phyloP scores from a whole-genome alignment of 2,113 vertebrate species.

The Tyto alba region DNA sequence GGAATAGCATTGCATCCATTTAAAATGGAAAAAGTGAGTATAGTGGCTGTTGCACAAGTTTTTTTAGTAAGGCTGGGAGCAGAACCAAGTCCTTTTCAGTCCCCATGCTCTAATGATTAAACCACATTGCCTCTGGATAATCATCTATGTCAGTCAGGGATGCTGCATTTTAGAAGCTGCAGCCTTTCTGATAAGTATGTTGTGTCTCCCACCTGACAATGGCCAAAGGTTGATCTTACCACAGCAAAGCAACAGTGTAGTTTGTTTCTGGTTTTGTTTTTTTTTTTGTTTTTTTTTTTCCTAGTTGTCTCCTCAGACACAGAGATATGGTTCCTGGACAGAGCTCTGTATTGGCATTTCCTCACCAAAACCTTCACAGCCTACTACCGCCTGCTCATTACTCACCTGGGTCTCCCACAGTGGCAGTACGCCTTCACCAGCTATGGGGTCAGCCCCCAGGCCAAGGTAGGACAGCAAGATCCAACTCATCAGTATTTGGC shows the following conservation, averaged over 20 bases:
- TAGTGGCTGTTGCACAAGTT: not conserved
- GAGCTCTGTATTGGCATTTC: constrained; percentile 92
- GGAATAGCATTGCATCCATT: not conserved
- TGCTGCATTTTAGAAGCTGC: not conserved
- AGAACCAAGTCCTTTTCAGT: not conserved
- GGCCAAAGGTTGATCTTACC: not conserved
- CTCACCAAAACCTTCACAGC: constrained; percentile 89
- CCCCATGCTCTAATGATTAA: not conserved
- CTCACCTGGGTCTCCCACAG: constrained; percentile 91
- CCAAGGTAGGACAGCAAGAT: constrained; percentile 78
- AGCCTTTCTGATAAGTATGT: not conserved
- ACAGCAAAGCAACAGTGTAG: not conserved
- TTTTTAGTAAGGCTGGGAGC: not conserved
- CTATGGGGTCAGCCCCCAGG: constrained; percentile 90
- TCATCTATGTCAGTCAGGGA: not conserved
- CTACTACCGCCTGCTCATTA: constrained; percentile 93
- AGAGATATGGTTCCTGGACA: constrained; percentile 95
- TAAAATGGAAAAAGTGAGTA: not conserved
- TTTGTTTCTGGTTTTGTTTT: not conserved
- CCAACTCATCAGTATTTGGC: not conserved
- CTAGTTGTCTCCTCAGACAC: constrained; percentile 80
- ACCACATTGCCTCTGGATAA: not conserved
- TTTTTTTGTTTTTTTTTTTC: no score
- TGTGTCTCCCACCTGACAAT: not conserved
- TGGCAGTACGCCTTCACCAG: constrained; percentile 94